Percentiles rank a stretch among this genome's conserved stretches.
These are phyloP conservation scores for Agrilus planipennis DNA, from an alignment of 1,140 invertebrate genomes.

Conservation along the genomic window DNA sequence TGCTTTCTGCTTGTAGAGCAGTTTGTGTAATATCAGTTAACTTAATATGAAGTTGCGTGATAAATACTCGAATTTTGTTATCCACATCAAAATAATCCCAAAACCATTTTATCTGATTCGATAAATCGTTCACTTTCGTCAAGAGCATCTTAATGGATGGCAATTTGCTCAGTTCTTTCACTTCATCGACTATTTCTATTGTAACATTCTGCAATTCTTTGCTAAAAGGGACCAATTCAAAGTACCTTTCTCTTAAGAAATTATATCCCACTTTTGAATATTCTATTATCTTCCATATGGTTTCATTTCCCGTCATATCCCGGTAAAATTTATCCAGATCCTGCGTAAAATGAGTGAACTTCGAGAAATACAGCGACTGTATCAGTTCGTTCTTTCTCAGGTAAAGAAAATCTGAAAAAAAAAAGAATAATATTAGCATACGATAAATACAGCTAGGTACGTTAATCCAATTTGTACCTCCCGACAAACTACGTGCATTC, in stretches of 20 bases:
- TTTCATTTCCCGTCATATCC: constrained; percentile 60
- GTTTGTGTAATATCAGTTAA: constrained; percentile 56
- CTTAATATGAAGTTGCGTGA: constrained; percentile 52
- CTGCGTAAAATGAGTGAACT: constrained; percentile 63
- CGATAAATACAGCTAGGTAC: not conserved
- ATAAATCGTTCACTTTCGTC: constrained; percentile 37
- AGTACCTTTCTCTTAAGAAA: constrained; percentile 60
- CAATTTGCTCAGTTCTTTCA: constrained; percentile 56
- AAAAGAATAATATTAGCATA: not conserved
- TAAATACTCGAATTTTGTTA: constrained; percentile 42
- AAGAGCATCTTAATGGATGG: constrained; percentile 51
- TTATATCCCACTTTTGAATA: constrained; percentile 53
- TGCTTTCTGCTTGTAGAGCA: constrained; percentile 59
- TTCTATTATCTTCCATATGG: constrained; percentile 61
- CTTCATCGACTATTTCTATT: constrained; percentile 54
- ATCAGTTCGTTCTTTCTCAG: constrained; percentile 63
- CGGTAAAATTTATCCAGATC: constrained; percentile 65
- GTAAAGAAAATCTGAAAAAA: constrained; percentile 57
- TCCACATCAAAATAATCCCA: constrained; percentile 60
- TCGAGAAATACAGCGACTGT: constrained; percentile 65
- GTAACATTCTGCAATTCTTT: constrained; percentile 58
- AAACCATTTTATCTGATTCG: constrained; percentile 47
- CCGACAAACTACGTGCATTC: too few species aligned
- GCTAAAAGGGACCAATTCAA: constrained; percentile 64
- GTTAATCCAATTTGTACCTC: too few species aligned